Conservation (phyloP, 1,140 invertebrate genomes). For the Euglossa dilemma region DNA sequence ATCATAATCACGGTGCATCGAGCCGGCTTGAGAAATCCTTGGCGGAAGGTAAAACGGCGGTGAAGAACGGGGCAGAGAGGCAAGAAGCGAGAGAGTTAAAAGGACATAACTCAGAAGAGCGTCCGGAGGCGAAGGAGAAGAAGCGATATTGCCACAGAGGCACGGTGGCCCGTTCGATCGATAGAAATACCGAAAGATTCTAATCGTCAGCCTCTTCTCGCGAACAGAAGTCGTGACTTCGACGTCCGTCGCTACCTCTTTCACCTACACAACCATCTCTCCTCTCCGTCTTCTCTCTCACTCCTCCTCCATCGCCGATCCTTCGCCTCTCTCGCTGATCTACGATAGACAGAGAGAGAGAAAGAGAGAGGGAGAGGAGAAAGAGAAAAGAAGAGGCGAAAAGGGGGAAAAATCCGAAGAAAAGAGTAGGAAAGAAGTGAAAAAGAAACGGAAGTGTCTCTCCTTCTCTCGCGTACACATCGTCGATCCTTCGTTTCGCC, state of each 20-base stretch:
- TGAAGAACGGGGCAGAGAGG: neutral
- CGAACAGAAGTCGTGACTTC: conserved; percentile 69
- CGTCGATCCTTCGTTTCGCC: no score
- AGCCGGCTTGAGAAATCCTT: neutral
- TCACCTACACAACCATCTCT: conserved; percentile 17
- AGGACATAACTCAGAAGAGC: conserved; percentile 16
- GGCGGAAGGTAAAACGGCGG: neutral
- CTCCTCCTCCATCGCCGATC: neutral
- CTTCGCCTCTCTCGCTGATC: conserved; percentile 37
- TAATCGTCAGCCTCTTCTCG: conserved; percentile 54
- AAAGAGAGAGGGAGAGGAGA: no score
- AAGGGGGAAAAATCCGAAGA: neutral
- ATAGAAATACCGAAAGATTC: conserved; percentile 60
- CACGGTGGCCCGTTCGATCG: conserved; percentile 23
- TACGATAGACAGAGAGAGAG: neutral
- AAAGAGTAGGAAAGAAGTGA: no score
- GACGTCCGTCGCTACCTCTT: conserved; percentile 50
- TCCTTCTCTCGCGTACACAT: no score
- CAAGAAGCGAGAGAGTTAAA: conserved; percentile 2
- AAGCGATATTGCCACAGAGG: conserved; percentile 6
- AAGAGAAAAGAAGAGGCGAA: neutral
- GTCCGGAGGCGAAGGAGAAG: neutral
- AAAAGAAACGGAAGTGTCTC: no score
- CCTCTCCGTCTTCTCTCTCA: neutral
- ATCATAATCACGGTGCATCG: conserved; percentile 29